Base-by-base conservation (phyloP, 2,113 vertebrate species). In the Heteronetta atricapilla region DNA sequence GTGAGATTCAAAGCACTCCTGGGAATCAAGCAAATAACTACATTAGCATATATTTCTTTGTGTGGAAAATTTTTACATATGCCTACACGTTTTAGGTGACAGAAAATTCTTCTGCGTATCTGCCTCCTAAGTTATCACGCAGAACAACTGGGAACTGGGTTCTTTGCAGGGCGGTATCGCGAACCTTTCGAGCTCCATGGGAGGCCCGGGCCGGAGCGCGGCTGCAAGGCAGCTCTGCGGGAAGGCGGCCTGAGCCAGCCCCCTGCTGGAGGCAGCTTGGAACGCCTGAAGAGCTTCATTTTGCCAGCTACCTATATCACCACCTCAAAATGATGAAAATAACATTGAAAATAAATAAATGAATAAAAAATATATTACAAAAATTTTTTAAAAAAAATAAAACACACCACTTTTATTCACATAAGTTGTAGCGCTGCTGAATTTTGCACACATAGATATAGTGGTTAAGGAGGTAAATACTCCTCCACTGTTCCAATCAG, bases 141-240 rank as follows among this genome's bases (percentile, higher is more conserved):
- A 22, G n/a, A 15, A 23, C 31, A 16, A 17, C 60, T 62, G 31
- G 69, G 62, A 56, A n/a, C 68, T 64, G 29, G n/a, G 42, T 29
- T 68, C 28, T 86, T 78, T 89, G 81, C 1, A 1, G 40, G 59
- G 59, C 48, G 53, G 7, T 42, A n/a, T n/a, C 68, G 64, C 44
- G 67, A 76, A 84, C 19, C 29, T 16, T n/a, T 70, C 14, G 38
- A 55, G 50, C n/a, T 62, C 48, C 48, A 18, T 0, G 0, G 20
- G 52, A 34, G 53, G 34, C 36, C 8, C 33, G 14, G 46, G 52
- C 34, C 0, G 21, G 58, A 23, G n/a, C 77, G 50, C 76, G 66
- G 85, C 4, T 0, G 59, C 75, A 28, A 29, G 53, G 64, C 1
- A 1, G 0, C 2, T 34, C 33, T 9, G 33, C 73, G 34, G 56